Evolutionary conservation across 2,113 vertebrate species (phyloP).

Genomic region (Cromileptes altivelis): DNA sequence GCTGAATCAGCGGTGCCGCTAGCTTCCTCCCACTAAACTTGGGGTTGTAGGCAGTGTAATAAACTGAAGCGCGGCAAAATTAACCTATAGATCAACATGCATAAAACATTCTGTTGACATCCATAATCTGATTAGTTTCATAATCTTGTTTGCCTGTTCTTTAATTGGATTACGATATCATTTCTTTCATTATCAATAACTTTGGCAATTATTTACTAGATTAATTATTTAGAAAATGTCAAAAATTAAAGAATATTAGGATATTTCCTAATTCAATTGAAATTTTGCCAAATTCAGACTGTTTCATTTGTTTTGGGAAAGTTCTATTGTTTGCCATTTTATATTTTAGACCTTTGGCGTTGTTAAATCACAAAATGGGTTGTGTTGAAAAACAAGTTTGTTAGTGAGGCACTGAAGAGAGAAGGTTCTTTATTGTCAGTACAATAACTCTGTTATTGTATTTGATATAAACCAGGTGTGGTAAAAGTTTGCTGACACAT

Average conservation of each 20-base stretch:
- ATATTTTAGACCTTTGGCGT: too few relatives aligned
- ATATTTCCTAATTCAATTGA: not conserved
- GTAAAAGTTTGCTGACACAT: not conserved
- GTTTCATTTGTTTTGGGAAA: not conserved
- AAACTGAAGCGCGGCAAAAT: too few relatives aligned
- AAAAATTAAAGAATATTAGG: not conserved
- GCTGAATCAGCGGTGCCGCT: too few relatives aligned
- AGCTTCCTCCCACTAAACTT: too few relatives aligned
- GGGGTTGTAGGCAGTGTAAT: too few relatives aligned
- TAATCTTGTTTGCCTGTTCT: not conserved
- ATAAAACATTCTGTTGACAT: too few relatives aligned
- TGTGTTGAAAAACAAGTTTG: not conserved
- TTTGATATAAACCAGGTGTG: not conserved
- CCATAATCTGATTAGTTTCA: too few relatives aligned
- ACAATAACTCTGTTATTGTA: not conserved
- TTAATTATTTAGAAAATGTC: not conserved
- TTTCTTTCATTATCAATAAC: not conserved
- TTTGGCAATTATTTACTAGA: not conserved
- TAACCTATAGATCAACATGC: too few relatives aligned
- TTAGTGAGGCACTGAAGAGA: too few relatives aligned
- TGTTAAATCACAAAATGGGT: too few relatives aligned
- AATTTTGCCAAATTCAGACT: not conserved
- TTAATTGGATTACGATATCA: not conserved
- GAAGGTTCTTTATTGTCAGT: not conserved
- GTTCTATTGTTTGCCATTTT: too few relatives aligned